phyloP scores from a whole-genome alignment of 2,797 vertebrate genomes.

The Gymnothorax reevesii region DNA sequence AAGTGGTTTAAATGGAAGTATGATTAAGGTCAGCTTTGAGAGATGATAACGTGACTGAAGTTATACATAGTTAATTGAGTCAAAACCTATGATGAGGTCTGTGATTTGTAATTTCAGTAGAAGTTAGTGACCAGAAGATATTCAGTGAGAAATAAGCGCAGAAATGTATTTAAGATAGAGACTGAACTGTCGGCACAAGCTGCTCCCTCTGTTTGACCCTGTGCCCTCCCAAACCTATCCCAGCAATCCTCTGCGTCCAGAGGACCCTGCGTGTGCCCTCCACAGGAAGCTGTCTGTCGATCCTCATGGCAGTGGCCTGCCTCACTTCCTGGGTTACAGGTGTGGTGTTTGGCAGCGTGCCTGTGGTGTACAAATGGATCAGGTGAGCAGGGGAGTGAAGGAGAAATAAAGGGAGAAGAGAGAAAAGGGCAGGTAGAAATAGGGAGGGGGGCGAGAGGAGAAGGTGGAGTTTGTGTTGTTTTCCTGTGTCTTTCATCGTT shows the following conservation, averaged over 20 bases:
- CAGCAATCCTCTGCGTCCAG: conserved; percentile 70
- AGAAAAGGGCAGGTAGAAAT: neutral
- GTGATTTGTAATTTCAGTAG: too few relatives aligned
- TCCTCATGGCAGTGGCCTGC: conserved; percentile 54
- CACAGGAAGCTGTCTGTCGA: conserved; percentile 42
- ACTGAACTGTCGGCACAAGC: neutral
- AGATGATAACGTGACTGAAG: too few relatives aligned
- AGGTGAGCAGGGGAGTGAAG: conserved; percentile 50
- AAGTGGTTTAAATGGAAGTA: too few relatives aligned
- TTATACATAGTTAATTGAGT: too few relatives aligned
- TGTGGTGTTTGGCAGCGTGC: conserved; percentile 66
- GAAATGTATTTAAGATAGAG: neutral
- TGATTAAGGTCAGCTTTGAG: too few relatives aligned
- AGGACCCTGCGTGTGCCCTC: conserved; percentile 49
- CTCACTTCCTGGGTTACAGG: conserved; percentile 67
- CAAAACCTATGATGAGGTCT: too few relatives aligned
- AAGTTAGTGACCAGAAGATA: neutral
- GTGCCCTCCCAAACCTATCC: neutral
- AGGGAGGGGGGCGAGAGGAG: neutral
- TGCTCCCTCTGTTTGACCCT: neutral
- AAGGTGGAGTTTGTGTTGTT: neutral
- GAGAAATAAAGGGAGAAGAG: too few relatives aligned
- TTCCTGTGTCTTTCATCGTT: neutral
- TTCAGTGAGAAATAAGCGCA: neutral
- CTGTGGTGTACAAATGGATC: conserved; percentile 69